Conservation (phyloP, 2,888 invertebrate species). For the Dynastes hyllus region DNA sequence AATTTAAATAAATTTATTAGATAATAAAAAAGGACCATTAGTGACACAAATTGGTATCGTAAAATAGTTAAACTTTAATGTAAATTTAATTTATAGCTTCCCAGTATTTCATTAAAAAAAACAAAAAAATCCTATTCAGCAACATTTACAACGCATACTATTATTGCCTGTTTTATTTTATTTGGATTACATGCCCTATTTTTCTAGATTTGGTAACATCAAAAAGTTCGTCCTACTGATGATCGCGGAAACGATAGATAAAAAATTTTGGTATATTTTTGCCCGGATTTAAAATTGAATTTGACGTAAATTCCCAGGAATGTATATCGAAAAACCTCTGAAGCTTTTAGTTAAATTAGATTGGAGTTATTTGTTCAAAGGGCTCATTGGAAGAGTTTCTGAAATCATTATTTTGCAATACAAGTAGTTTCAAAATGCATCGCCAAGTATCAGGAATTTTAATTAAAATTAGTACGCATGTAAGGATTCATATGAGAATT, state of each 20-base stretch:
- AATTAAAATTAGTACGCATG: too few relatives aligned
- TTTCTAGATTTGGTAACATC: neutral
- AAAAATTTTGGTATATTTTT: neutral
- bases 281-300: neutral
- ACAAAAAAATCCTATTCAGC: neutral
- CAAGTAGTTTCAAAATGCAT: too few relatives aligned
- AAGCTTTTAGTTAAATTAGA: neutral
- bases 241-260: neutral
- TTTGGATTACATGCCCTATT: neutral
- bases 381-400: too few relatives aligned
- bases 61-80: conserved; percentile 18
- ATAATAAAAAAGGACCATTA: conserved; percentile 21
- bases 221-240: neutral
- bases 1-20: conserved; percentile 17
- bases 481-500: too few relatives aligned
- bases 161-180: neutral
- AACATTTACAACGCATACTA: neutral
- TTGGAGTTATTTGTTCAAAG: neutral
- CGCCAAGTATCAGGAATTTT: too few relatives aligned
- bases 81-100: conserved; percentile 13
- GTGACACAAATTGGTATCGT: conserved; percentile 14
- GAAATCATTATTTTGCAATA: too few relatives aligned
- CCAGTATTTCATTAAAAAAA: neutral
- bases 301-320: neutral
- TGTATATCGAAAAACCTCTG: neutral